Evolutionary conservation across 2,888 invertebrate species (phyloP).

Genomic region (Boloria selene): DNA sequence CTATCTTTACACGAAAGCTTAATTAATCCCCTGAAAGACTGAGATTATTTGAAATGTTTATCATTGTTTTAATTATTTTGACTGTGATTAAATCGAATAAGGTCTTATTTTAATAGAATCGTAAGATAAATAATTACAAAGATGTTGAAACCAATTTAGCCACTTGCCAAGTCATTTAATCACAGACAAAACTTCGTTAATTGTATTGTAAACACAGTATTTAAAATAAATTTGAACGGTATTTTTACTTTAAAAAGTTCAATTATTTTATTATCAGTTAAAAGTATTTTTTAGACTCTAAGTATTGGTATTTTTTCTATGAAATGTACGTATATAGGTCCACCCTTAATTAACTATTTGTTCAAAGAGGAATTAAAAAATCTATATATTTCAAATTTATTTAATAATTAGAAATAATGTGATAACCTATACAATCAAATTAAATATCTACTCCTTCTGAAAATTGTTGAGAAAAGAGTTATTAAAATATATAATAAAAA

Average conservation of each 20-base stretch:
- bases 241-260: not conserved
- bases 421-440: too few species aligned
- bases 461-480: not conserved
- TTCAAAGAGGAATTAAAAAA: too few species aligned
- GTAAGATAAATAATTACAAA: conserved; percentile 15
- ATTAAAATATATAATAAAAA: too few species aligned
- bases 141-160: conserved; percentile 1
- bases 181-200: not conserved
- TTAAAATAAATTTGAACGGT: not conserved
- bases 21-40: conserved; percentile 37
- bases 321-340: too few species aligned
- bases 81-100: conserved; percentile 18
- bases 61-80: conserved; percentile 29
- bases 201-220: too few species aligned
- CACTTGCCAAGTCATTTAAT: not conserved
- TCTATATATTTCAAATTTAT: too few species aligned
- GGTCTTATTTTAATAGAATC: conserved; percentile 11
- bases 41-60: conserved; percentile 31
- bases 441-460: not conserved
- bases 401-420: too few species aligned
- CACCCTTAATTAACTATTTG: too few species aligned
- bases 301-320: too few species aligned
- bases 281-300: too few species aligned
- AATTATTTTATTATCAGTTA: too few species aligned
- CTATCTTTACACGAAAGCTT: conserved; percentile 31